Conservation (phyloP, 2,888 invertebrate species). For the Rotaria sp. region DNA sequence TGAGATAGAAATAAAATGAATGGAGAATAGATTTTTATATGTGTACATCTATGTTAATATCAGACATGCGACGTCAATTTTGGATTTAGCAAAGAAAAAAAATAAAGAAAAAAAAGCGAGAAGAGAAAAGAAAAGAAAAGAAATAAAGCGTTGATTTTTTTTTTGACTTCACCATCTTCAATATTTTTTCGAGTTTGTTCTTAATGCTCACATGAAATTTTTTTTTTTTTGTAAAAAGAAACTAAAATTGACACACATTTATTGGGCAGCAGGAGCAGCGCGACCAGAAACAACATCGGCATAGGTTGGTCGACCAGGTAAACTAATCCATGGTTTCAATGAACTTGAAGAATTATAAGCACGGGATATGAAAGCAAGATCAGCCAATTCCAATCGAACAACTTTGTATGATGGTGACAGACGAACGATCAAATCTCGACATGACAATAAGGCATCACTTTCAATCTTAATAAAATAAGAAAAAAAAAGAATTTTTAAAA, state of each 20-base stretch:
- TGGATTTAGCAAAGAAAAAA: background rate
- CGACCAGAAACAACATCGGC: slow-evolving; percentile 29
- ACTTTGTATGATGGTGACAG: background rate
- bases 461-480: background rate
- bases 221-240: background rate
- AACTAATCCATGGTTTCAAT: slow-evolving; percentile 6
- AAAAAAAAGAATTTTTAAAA: background rate
- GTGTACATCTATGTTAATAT: background rate
- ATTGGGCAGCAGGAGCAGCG: background rate
- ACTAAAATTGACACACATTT: background rate
- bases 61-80: slow-evolving; percentile 30
- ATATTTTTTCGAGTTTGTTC: background rate
- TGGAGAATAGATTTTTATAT: slow-evolving; percentile 21
- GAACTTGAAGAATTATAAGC: slow-evolving; percentile 25
- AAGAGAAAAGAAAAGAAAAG: background rate
- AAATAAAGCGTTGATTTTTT: background rate
- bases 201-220: background rate
- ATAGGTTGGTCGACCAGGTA: slow-evolving; percentile 18
- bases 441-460: slow-evolving; percentile 15
- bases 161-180: background rate
- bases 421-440: slow-evolving; percentile 26
- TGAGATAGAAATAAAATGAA: background rate
- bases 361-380: slow-evolving; percentile 19
- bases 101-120: background rate
- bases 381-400: slow-evolving; percentile 26